Evolutionary conservation across 2,113 vertebrate genomes (phyloP).

Genomic region (Limanda limanda): DNA sequence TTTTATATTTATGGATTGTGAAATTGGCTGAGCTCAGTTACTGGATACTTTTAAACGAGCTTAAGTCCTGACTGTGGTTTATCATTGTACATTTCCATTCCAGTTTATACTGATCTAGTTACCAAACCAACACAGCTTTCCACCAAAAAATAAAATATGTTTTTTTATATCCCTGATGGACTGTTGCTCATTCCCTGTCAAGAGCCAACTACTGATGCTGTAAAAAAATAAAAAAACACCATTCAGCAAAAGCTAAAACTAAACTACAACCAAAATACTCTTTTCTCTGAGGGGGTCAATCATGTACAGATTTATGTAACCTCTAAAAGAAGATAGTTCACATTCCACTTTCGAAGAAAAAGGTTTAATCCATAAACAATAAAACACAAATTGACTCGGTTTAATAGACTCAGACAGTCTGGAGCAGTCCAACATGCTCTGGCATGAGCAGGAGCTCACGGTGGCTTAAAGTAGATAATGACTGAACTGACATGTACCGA

Average conservation of each 20-base stretch:
- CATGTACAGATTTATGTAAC: neutral
- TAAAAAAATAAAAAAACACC: neutral
- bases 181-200: constrained; percentile 30
- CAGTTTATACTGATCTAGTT: constrained; percentile 15
- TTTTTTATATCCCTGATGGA: constrained; percentile 10
- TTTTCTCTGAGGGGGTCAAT: constrained; percentile 2
- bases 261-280: constrained; percentile 16
- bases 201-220: constrained; percentile 7
- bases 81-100: constrained; percentile 35
- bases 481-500: neutral
- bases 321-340: neutral
- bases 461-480: neutral
- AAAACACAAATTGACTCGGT: neutral
- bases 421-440: neutral
- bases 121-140: constrained; percentile 36
- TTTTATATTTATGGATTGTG: neutral
- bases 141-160: constrained; percentile 47
- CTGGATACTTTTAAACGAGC: constrained; percentile 37
- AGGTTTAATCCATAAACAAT: neutral
- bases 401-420: neutral
- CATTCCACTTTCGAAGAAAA: neutral
- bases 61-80: constrained; percentile 13
- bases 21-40: constrained; percentile 18
- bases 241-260: constrained; percentile 18
- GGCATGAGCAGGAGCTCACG: neutral